phyloP scores from a whole-genome alignment of 2,888 invertebrate genomes.

The Nysson spinosus region DNA sequence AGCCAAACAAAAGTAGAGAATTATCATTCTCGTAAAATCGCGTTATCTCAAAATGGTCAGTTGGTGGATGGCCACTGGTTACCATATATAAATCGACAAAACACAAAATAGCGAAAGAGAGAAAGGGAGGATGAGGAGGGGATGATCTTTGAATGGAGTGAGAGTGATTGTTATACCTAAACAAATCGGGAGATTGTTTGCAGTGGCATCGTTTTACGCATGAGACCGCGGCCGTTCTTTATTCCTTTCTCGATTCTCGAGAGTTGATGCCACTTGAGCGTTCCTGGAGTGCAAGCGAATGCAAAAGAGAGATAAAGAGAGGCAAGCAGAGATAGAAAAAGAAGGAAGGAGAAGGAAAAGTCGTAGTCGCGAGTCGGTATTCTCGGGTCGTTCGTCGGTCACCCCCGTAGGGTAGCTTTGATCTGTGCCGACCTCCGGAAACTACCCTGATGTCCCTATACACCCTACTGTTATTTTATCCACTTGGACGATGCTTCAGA shows the following conservation, averaged over 20 bases:
- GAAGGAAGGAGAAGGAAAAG: slow-evolving; percentile 44
- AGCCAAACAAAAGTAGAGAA: too few relatives aligned
- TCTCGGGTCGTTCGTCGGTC: slow-evolving; percentile 64
- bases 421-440: slow-evolving; percentile 73
- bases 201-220: slow-evolving; percentile 78
- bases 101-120: neutral
- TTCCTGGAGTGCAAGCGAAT: slow-evolving; percentile 73
- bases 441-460: slow-evolving; percentile 54
- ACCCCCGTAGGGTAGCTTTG: slow-evolving; percentile 73
- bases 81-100: slow-evolving; percentile 17
- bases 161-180: slow-evolving; percentile 74
- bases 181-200: slow-evolving; percentile 76
- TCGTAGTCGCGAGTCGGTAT: slow-evolving; percentile 55
- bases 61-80: too few relatives aligned
- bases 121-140: slow-evolving; percentile 13
- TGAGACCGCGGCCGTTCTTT: slow-evolving; percentile 75
- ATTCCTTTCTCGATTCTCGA: slow-evolving; percentile 73
- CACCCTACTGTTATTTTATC: slow-evolving; percentile 62
- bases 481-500: slow-evolving; percentile 62
- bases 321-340: slow-evolving; percentile 11
- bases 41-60: too few relatives aligned
- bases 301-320: slow-evolving; percentile 55
- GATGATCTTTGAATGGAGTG: slow-evolving; percentile 45
- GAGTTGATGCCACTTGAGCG: slow-evolving; percentile 76
- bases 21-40: too few relatives aligned